Base-by-base conservation (phyloP, 2,113 vertebrate species). In the Castor canadensis region DNA sequence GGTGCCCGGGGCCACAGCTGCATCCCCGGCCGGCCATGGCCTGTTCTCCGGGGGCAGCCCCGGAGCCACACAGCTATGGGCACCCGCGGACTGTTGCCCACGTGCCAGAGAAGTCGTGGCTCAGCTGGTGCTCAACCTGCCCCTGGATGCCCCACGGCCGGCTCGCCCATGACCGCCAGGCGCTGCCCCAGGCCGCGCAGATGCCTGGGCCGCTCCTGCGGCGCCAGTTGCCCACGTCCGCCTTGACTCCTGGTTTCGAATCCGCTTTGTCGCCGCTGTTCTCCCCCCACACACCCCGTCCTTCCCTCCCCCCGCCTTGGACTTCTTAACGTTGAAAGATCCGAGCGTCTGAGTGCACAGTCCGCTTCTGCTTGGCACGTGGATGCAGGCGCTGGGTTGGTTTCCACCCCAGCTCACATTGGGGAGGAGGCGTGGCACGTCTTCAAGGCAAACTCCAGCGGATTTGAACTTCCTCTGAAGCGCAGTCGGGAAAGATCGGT, bases 11-110 rank as follows among this genome's bases (percentile, higher is more conserved):
- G 97, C 98, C 97, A 97, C 98, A 99, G 98, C 99, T 98, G 98
- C 98, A 98, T 56, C 98, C 98, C 95, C 99, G 98, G 95, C 99
- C 98, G 98, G 99, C 99, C 99, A 99, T 99, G 98, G 98, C 98
- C 97, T 47, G 47, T 38, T 10, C 80, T 35, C 60, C 17, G 54
- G 24, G 49, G 38, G 11, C 77, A 54, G 49, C 56, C 40, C 30
- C 38, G 13, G 83, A 2, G 85, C 54, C n/a, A 9, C 76, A 9
- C 64, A 16, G 66, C 45, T 5, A 35, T 17, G 26, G 15, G 62
- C 49, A 38, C 60, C 9, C 19, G 87, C n/a, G 3, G 75, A n/a
- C 35, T 13, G 20, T 32, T 10, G 47, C 94, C 77, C 82, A 6
- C 87, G 26, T 4, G 72, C 76, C 9, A 15, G 8, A 38, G n/a